Base-by-base conservation (phyloP, 2,113 vertebrate species). In the Pseudorasbora parva region DNA sequence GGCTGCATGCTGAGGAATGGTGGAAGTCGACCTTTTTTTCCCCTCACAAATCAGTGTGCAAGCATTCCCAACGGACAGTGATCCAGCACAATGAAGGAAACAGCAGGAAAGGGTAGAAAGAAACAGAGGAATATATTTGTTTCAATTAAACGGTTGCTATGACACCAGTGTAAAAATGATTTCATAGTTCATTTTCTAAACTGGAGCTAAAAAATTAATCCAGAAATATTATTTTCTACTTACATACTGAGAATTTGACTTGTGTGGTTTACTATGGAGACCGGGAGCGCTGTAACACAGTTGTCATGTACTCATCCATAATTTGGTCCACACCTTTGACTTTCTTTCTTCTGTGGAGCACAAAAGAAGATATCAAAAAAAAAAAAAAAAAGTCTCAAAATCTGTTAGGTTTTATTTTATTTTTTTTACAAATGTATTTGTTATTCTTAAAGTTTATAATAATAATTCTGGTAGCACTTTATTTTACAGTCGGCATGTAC, bases 21-120 rank as follows among this genome's bases (percentile, higher is more conserved):
- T 77, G 7, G n/a, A 77, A 37, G 33, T 59, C 21, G 12, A 78
- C 54, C 54, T 78, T 78, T 78, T 77, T 60, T 54, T 54, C 51
- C 33, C 33, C 11, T 43, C 54, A 23, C 30, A 78, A 37, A 59
- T 78, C 75, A 25, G 33, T 45, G 56, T 59, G 30, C 74, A 57
- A 37, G 51, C 37, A 60, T 78, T 78, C 37, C 56, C 76, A 78
- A 9, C 11, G 14, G 76, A 78, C 2, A 5, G 49, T 45, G 82
- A 76, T 45, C 12, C 78, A 64, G 66, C 64, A 43, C 59, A 71
- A 71, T 85, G 49, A 59, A 69, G 51, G 45, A 84, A 78, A 84
- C 74, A 56, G 19, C 54, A 47, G 51, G 45, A 92, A 91, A 90
- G 8, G 84, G 84, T 86, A 85, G 60, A 82, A 85, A 90, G 75